A percentile compares a stretch with the other conserved stretches of the same genome.
Conservation (phyloP, 1,140 invertebrate genomes). For the Tribolium castaneum region DNA sequence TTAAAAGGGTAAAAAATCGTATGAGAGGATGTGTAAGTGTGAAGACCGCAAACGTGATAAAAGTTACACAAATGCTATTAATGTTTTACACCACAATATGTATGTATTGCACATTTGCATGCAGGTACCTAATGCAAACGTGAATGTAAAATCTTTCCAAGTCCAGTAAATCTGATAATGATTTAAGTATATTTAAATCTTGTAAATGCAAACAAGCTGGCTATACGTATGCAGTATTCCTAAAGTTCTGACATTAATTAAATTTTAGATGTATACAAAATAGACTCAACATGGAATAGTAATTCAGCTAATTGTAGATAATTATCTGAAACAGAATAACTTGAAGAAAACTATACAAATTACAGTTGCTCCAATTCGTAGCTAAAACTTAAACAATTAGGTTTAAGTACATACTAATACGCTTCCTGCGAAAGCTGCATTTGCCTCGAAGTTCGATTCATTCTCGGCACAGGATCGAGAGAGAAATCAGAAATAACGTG, state of each 20-base stretch:
- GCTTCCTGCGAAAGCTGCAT: not conserved
- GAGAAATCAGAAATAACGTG: constrained; percentile 30
- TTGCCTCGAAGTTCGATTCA: constrained; percentile 8
- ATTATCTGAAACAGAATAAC: constrained; percentile 47
- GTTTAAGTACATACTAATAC: constrained; percentile 42
- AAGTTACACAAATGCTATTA: not conserved
- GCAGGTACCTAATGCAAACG: not conserved
- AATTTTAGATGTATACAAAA: constrained; percentile 31
- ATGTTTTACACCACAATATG: not conserved
- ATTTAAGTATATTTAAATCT: not conserved
- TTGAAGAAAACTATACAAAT: constrained; percentile 48
- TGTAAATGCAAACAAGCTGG: not conserved
- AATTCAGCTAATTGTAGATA: constrained; percentile 45
- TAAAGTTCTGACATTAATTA: constrained; percentile 36
- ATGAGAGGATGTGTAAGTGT: not conserved
- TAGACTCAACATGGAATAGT: constrained; percentile 25
- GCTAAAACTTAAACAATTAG: constrained; percentile 49
- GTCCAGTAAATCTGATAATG: not conserved
- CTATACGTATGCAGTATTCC: not conserved
- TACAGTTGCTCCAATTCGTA: constrained; percentile 46
- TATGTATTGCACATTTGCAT: not conserved
- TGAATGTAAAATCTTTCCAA: not conserved
- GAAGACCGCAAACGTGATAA: not conserved
- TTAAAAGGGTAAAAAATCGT: not conserved
- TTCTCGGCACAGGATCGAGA: constrained; percentile 3